These are phyloP conservation scores for Diachasmimorpha longicaudata DNA, from an alignment of 1,140 invertebrate species.

Conservation along the genomic window DNA sequence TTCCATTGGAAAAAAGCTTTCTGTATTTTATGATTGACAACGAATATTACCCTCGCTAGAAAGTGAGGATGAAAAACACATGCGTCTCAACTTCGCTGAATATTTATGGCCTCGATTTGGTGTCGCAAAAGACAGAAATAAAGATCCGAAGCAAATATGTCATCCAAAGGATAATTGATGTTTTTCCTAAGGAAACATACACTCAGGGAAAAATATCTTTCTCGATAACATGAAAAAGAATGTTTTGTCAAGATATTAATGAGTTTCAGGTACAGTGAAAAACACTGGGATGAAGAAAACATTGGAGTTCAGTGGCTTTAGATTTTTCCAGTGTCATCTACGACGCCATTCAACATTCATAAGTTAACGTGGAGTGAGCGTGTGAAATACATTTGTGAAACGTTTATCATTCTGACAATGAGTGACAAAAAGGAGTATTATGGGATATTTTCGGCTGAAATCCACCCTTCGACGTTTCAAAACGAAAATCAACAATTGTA, in stretches of 20 bases:
- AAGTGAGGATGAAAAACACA: neutral
- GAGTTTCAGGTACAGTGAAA: neutral
- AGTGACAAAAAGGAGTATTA: too few relatives aligned
- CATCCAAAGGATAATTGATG: neutral
- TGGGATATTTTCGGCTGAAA: too few relatives aligned
- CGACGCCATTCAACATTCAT: neutral
- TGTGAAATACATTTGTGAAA: too few relatives aligned
- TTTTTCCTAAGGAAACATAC: neutral
- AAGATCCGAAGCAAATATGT: neutral
- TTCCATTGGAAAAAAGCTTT: neutral
- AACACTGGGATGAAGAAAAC: neutral
- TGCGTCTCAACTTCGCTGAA: neutral
- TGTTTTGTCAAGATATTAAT: neutral
- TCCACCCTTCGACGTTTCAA: too few relatives aligned
- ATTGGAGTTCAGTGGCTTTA: neutral
- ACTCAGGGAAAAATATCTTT: neutral
- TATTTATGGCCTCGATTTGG: neutral
- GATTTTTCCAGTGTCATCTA: neutral
- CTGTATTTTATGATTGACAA: conserved; percentile 1
- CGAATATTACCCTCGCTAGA: neutral
- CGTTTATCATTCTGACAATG: too few relatives aligned
- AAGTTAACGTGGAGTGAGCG: neutral
- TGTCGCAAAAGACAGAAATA: neutral
- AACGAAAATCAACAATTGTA: too few relatives aligned
- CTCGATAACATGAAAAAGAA: neutral